Evolutionary conservation across 2,797 vertebrate species (phyloP).

Genomic region (Hapalemur alaotrensis): DNA sequence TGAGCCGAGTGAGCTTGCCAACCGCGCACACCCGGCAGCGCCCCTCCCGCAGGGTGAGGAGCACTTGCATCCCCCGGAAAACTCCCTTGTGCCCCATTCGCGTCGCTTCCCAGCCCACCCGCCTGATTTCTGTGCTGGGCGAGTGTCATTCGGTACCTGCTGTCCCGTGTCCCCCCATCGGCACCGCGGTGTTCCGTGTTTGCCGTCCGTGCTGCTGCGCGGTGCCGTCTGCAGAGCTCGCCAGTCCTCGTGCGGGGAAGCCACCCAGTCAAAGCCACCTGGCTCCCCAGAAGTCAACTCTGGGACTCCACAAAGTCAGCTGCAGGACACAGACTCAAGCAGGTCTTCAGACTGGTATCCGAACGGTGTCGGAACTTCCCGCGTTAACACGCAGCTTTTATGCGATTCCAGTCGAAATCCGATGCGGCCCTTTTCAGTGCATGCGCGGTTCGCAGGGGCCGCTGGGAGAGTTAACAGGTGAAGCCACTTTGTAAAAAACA

Average conservation of each 20-base stretch:
- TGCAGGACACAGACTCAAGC: no score
- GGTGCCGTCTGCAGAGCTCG: not conserved
- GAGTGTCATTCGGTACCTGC: not conserved
- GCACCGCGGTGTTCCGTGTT: fast-evolving
- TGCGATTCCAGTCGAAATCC: not conserved
- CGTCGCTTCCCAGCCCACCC: not conserved
- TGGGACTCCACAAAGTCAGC: not conserved
- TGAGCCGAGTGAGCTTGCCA: not conserved
- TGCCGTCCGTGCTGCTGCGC: not conserved
- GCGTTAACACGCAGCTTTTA: no score
- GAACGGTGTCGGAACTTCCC: not conserved
- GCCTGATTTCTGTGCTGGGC: not conserved
- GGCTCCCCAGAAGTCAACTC: not conserved
- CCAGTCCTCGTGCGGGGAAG: fast-evolving
- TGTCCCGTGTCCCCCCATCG: not conserved
- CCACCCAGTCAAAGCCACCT: not conserved
- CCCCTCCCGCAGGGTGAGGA: no score
- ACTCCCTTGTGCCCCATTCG: not conserved
- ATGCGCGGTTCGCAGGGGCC: fast-evolving
- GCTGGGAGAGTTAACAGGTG: not conserved
- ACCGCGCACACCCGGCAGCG: not conserved
- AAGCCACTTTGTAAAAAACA: not conserved
- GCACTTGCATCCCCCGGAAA: not conserved
- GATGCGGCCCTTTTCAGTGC: not conserved
- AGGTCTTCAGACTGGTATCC: not conserved